Base-by-base conservation (phyloP, 2,797 vertebrate genomes). In the Peromyscus nudipes region DNA sequence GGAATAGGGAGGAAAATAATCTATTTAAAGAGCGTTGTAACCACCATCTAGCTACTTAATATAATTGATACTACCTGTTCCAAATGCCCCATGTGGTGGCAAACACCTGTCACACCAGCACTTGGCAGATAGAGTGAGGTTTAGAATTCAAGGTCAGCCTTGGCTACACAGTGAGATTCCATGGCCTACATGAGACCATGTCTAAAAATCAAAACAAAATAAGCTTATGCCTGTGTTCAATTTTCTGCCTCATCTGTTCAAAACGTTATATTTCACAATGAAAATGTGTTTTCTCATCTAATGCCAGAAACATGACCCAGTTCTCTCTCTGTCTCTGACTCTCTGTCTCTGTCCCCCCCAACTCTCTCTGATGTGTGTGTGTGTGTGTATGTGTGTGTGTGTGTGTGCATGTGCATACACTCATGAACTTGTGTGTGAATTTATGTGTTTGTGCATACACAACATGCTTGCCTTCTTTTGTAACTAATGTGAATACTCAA, bases 391-490 rank as follows among this genome's bases (percentile, higher is more conserved):
- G 2, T 21, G 14, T 6, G 2, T 49, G 46, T 52, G 52, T 52
- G 52, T 49, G 37, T 75, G 76, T 40, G 37, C 37, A 25, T 40
- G 37, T 23, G 9, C 19, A 23, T 37, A 40, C 37, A 73, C 71
- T 40, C 0, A 0, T 40, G 23, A 73, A 75, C 23, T 25, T 75
- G 37, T 75, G 49, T 37, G 43, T 77, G 60, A n/a, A 10, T 27
- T 5, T 79, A 13, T 29, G 19, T 62, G 46, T 67, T 25, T n/a
- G 52, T 0, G 1, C 19, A 16, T 14, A 29, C 27, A 34, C 91
- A 86, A 96, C 93, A 96, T 95, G 89, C 1, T 79, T 52, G n/a
- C 11, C 14, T 94, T 89, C 76, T 87, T 97, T 95, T 67, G 31
- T 87, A 96, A 37, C 37, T 64, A 62, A 46, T 95, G 67, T 64